Evolutionary conservation across 2,113 vertebrate species (phyloP).

Genomic region (Pollimyrus isidori): DNA sequence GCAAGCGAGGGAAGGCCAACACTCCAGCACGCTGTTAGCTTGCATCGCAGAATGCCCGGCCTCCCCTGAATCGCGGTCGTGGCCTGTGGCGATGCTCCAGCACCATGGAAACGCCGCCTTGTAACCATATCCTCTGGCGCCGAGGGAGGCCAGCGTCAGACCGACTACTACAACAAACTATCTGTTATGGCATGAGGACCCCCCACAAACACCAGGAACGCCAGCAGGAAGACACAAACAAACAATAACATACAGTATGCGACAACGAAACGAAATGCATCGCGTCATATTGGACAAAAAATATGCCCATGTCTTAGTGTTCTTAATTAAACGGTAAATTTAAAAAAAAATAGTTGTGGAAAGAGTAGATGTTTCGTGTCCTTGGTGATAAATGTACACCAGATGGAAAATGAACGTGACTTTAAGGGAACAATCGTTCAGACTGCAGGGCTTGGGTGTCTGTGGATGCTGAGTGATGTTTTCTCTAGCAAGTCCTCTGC

Average conservation of each 20-base stretch:
- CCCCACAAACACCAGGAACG: neutral
- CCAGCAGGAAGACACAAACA: neutral
- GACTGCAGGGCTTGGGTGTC: neutral
- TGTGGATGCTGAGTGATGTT: neutral
- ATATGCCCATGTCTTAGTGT: neutral
- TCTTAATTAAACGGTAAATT: neutral
- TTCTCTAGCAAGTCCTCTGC: neutral
- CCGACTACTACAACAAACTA: neutral
- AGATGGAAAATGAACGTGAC: conserved; percentile 1
- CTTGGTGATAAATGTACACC: neutral
- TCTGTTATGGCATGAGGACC: neutral
- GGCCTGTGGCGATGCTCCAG: neutral
- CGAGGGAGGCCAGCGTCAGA: neutral
- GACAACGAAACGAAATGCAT: neutral
- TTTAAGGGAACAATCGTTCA: neutral
- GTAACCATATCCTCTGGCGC: neutral
- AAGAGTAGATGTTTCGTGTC: neutral
- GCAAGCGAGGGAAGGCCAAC: neutral
- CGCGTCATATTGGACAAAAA: neutral
- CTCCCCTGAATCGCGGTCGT: neutral
- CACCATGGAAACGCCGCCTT: neutral
- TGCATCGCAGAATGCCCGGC: neutral
- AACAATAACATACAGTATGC: neutral
- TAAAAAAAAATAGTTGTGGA: neutral
- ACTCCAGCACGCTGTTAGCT: neutral